Conservation (phyloP, 2,113 vertebrate genomes). For the Tenrec ecaudatus region DNA sequence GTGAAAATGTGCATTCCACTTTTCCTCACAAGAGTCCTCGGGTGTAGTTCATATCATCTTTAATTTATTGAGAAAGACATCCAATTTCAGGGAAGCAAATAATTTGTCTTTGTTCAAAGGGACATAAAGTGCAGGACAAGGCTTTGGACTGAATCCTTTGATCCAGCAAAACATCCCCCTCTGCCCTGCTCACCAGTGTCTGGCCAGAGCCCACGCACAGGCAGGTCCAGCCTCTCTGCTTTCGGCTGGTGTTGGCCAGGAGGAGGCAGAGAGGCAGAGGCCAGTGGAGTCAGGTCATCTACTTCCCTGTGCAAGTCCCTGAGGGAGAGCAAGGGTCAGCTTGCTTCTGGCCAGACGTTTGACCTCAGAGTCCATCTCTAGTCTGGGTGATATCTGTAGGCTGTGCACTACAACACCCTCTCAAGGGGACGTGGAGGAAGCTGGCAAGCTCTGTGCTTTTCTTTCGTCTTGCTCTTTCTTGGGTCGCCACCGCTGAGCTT, state of each 20-base stretch:
- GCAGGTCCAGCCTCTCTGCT: background rate
- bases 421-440: background rate
- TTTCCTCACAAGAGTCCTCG: background rate
- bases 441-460: background rate
- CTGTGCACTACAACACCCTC: background rate
- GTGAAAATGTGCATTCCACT: background rate
- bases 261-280: background rate
- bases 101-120: background rate
- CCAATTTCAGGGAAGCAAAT: background rate
- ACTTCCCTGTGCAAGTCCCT: background rate
- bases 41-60: background rate
- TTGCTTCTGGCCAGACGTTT: background rate
- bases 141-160: background rate
- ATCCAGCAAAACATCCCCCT: background rate
- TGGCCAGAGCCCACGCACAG: background rate
- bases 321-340: background rate
- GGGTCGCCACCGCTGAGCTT: background rate
- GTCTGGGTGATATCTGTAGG: background rate
- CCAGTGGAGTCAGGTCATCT: background rate
- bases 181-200: too few species aligned
- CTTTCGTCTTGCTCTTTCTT: background rate
- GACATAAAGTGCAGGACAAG: background rate
- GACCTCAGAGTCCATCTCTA: background rate
- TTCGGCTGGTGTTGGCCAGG: background rate
- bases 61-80: constrained; percentile 3